phyloP scores from a whole-genome alignment of 2,888 invertebrate genomes.

The Chrysodeixis includens region DNA sequence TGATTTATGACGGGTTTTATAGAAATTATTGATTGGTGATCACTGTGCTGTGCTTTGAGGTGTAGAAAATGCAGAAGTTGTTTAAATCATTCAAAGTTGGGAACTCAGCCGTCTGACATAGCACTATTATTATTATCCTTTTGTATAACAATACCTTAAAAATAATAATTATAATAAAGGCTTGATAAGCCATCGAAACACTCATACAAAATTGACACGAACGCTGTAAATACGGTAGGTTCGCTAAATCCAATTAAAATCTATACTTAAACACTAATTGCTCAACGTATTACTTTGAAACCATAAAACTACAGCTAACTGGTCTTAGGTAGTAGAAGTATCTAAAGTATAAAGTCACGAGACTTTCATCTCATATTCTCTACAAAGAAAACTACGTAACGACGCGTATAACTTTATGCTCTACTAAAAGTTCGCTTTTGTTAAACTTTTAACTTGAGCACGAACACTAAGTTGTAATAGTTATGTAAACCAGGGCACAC shows the following conservation, averaged over 20 bases:
- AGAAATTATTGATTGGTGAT: not conserved
- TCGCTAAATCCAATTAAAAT: no score
- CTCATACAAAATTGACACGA: no score
- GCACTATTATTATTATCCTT: no score
- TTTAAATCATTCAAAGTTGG: no score
- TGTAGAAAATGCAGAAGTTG: not conserved
- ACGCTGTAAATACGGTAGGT: no score
- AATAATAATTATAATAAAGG: no score
- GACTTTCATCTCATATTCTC: conserved; percentile 14
- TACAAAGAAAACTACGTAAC: conserved; percentile 37
- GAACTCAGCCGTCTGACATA: no score
- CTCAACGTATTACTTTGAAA: not conserved
- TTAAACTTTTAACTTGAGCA: conserved; percentile 24
- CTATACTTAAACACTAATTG: no score
- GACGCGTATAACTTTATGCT: conserved; percentile 18
- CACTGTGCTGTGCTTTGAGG: not conserved
- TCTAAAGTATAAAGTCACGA: not conserved
- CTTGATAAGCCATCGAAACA: no score
- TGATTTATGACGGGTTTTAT: not conserved
- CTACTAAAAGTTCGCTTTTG: conserved; percentile 32
- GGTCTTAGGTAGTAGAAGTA: not conserved
- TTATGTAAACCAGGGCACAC: conserved; percentile 7
- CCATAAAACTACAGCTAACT: not conserved
- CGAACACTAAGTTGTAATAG: conserved; percentile 33
- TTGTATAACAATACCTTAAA: no score